These are phyloP conservation scores for Smittia aterrima DNA, from an alignment of 2,888 invertebrate genomes.

Conservation along the genomic window DNA sequence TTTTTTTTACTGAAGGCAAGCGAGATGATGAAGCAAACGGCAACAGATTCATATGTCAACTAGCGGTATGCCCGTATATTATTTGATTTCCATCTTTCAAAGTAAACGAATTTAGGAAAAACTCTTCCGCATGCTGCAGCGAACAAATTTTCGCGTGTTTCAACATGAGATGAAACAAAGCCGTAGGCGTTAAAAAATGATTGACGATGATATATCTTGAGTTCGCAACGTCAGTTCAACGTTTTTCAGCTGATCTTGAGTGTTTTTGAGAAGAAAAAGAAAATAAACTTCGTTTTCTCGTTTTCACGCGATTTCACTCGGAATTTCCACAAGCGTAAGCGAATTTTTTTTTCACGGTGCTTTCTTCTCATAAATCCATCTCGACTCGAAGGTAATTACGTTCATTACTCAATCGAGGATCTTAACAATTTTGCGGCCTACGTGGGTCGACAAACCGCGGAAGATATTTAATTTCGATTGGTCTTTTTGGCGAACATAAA, in stretches of 20 bases:
- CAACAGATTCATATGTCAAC: background rate
- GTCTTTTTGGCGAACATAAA: background rate
- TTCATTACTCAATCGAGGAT: too few species aligned
- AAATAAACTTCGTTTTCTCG: background rate
- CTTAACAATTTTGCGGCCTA: too few species aligned
- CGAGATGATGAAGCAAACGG: background rate
- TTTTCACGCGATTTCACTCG: too few species aligned
- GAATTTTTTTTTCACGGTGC: too few species aligned
- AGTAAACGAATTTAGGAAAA: too few species aligned
- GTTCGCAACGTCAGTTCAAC: background rate
- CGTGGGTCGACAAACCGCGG: background rate
- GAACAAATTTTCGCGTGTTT: background rate
- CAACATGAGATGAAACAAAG: background rate
- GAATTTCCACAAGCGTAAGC: too few species aligned
- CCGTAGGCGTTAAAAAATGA: too few species aligned
- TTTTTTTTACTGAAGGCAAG: background rate
- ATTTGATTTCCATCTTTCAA: background rate
- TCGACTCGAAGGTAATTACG: too few species aligned
- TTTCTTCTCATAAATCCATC: too few species aligned
- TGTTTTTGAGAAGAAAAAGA: background rate
- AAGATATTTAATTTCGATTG: background rate
- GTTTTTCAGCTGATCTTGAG: background rate
- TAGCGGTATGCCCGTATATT: background rate
- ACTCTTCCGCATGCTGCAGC: too few species aligned
- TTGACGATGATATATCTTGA: constrained; percentile 3